Evolutionary conservation across 2,113 vertebrate genomes (phyloP).

Genomic region (Scolopax mira): DNA sequence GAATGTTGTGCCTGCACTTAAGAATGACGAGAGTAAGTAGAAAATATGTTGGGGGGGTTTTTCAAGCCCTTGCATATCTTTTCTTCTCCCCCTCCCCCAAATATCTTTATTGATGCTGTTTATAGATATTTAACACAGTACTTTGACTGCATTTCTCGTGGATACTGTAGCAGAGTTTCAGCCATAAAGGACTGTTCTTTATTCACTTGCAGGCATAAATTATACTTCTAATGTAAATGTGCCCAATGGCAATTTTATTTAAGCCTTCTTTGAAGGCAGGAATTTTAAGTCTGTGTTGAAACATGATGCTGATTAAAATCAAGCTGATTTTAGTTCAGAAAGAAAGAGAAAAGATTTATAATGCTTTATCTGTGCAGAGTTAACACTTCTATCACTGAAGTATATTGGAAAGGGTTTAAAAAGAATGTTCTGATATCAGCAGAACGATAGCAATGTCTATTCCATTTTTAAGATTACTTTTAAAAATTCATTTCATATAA

Average conservation of each 20-base stretch:
- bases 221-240: conserved; percentile 45
- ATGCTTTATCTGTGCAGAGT: background rate
- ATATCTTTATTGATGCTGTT: background rate
- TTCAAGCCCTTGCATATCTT: background rate
- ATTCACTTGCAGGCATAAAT: conserved; percentile 53
- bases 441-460: background rate
- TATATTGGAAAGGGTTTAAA: background rate
- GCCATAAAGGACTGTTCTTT: conserved; percentile 54
- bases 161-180: conserved; percentile 61
- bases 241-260: conserved; percentile 18
- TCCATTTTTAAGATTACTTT: background rate
- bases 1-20: background rate
- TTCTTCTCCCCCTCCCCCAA: background rate
- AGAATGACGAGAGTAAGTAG: conserved; percentile 23
- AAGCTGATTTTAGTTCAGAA: conserved; percentile 18
- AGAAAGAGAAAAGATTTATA: background rate
- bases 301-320: conserved; percentile 29
- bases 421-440: background rate
- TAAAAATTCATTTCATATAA: background rate
- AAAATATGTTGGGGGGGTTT: background rate
- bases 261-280: conserved; percentile 31
- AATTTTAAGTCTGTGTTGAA: conserved; percentile 48
- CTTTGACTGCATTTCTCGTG: conserved; percentile 15
- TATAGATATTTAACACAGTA: conserved; percentile 28
- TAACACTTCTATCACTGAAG: background rate